Evolutionary conservation across 2,888 invertebrate species (phyloP).

Genomic region (Drosophila atroscutellata): DNA sequence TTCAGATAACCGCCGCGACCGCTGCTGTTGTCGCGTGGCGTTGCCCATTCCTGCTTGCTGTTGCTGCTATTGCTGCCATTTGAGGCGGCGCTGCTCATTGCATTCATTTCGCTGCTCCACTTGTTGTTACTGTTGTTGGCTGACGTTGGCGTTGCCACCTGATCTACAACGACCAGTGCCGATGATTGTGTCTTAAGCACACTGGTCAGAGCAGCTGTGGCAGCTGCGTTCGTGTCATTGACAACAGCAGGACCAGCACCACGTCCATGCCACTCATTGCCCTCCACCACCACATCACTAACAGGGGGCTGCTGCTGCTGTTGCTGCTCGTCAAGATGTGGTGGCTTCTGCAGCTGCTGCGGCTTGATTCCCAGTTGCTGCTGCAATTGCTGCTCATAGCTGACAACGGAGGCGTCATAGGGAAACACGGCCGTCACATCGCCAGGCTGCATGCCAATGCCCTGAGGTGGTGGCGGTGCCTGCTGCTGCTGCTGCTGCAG

Average conservation of each 20-base stretch:
- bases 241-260: constrained; percentile 16
- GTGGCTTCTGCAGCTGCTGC: constrained; percentile 47
- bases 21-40: constrained; percentile 71
- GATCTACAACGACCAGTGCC: constrained; percentile 24
- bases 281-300: constrained; percentile 37
- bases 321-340: constrained; percentile 46
- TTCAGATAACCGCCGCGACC: constrained; percentile 37
- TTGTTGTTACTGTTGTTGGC: constrained; percentile 62
- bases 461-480: constrained; percentile 52
- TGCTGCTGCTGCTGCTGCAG: constrained; percentile 43
- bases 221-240: constrained; percentile 59
- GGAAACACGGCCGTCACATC: constrained; percentile 71
- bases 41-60: constrained; percentile 64
- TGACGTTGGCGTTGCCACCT: constrained; percentile 36
- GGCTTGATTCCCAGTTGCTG: constrained; percentile 71
- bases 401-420: constrained; percentile 71
- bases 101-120: constrained; percentile 83
- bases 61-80: constrained; percentile 62
- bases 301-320: constrained; percentile 29
- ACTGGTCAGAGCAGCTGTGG: constrained; percentile 73
- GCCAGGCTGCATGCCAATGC: constrained; percentile 70
- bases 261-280: constrained; percentile 71
- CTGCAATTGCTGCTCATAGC: constrained; percentile 79
- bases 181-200: constrained; percentile 67
- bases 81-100: constrained; percentile 63